Conservation (phyloP, 2,888 invertebrate species). For the Thymelicus acteon region DNA sequence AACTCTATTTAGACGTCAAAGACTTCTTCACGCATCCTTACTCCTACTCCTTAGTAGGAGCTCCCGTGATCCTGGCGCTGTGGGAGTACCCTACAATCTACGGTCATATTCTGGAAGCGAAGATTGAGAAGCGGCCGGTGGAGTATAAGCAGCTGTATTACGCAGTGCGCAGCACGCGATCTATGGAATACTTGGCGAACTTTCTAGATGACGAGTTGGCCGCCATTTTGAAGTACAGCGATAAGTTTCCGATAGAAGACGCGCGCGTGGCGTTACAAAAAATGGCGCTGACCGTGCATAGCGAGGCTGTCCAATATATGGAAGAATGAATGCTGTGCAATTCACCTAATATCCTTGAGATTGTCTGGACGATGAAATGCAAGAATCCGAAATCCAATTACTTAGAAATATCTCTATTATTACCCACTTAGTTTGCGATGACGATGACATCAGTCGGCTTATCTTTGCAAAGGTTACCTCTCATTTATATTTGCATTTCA, state of each 20-base stretch:
- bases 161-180: conserved; percentile 67
- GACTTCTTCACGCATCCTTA: conserved; percentile 75
- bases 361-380: background rate
- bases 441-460: background rate
- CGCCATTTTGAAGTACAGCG: conserved; percentile 61
- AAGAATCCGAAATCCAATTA: background rate
- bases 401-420: background rate
- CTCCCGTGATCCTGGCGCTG: conserved; percentile 67
- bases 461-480: background rate
- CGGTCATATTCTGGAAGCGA: conserved; percentile 64
- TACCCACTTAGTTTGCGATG: background rate
- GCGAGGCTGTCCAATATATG: conserved; percentile 70
- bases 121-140: conserved; percentile 60
- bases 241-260: conserved; percentile 68
- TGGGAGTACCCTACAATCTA: conserved; percentile 78
- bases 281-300: conserved; percentile 72
- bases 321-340: conserved; percentile 49
- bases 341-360: background rate
- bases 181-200: conserved; percentile 66
- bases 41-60: conserved; percentile 71
- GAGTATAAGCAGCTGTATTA: conserved; percentile 71
- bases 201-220: conserved; percentile 69
- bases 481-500: conserved; percentile 2
- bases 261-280: conserved; percentile 69
- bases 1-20: conserved; percentile 72